These are phyloP conservation scores for Megaustenia siamemsis DNA, from an alignment of 2,888 invertebrate genomes.

Conservation along the genomic window DNA sequence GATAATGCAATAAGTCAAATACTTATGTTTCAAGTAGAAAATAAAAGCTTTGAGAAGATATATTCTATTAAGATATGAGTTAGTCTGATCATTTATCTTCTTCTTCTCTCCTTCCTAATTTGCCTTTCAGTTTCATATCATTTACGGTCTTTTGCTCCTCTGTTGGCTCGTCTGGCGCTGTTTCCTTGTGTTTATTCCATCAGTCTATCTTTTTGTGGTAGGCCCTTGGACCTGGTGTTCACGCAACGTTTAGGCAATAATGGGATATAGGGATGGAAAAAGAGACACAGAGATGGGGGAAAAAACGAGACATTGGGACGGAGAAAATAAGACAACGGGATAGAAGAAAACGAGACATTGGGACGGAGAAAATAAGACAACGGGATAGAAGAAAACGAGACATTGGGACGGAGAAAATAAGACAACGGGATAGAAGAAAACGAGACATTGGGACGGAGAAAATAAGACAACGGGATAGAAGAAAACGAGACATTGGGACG, in stretches of 20 bases:
- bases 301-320: background rate
- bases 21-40: no score
- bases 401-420: background rate
- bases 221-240: no score
- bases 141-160: no score
- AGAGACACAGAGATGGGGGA: conserved; percentile 24
- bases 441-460: background rate
- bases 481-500: background rate
- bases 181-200: no score
- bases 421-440: conserved; percentile 2
- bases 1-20: background rate
- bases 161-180: no score
- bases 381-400: background rate
- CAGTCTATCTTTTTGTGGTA: no score
- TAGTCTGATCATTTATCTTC: no score
- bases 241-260: no score
- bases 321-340: background rate
- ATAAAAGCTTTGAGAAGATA: no score
- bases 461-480: conserved; percentile 7
- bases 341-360: background rate
- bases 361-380: background rate
- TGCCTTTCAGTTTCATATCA: no score
- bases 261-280: background rate
- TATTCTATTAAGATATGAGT: no score
- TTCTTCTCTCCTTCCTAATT: no score